Conservation (phyloP, 2,888 invertebrate species). For the Hyppa rectilinea region DNA sequence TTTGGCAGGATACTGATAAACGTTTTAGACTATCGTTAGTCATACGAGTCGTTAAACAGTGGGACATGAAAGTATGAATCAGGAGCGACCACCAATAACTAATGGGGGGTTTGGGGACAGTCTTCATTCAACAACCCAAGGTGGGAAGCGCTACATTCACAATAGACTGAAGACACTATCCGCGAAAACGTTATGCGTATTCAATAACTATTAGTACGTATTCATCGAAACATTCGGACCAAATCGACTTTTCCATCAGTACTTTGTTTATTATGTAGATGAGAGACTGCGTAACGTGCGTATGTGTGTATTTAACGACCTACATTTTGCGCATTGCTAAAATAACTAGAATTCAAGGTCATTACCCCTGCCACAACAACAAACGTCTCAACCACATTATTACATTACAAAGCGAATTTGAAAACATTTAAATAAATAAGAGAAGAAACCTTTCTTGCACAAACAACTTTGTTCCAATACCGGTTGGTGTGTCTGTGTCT, state of each 20-base stretch:
- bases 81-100: slow-evolving; percentile 22
- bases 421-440: slow-evolving; percentile 87
- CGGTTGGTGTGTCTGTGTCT: slow-evolving; percentile 75
- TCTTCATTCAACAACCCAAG: slow-evolving; percentile 37
- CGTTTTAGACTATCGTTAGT: slow-evolving; percentile 37
- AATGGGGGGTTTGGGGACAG: slow-evolving; percentile 28
- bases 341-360: slow-evolving; percentile 81
- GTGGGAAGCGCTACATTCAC: slow-evolving; percentile 11
- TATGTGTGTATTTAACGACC: slow-evolving; percentile 67
- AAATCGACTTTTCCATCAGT: slow-evolving; percentile 37
- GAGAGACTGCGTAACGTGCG: slow-evolving; percentile 43
- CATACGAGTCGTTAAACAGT: slow-evolving; percentile 28
- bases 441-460: slow-evolving; percentile 87
- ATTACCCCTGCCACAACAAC: slow-evolving; percentile 83
- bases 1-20: slow-evolving; percentile 47
- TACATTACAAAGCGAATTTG: slow-evolving; percentile 85
- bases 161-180: slow-evolving; percentile 26
- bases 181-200: slow-evolving; percentile 43
- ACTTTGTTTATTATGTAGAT: slow-evolving; percentile 60
- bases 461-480: slow-evolving; percentile 84
- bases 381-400: slow-evolving; percentile 79
- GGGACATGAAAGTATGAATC: slow-evolving; percentile 47
- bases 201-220: slow-evolving; percentile 29
- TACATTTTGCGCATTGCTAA: slow-evolving; percentile 77
- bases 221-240: slow-evolving; percentile 34